Evolutionary conservation across 64 coral and sea anemone genomes (phyloP).

Genomic region (Montipora foliosa): DNA sequence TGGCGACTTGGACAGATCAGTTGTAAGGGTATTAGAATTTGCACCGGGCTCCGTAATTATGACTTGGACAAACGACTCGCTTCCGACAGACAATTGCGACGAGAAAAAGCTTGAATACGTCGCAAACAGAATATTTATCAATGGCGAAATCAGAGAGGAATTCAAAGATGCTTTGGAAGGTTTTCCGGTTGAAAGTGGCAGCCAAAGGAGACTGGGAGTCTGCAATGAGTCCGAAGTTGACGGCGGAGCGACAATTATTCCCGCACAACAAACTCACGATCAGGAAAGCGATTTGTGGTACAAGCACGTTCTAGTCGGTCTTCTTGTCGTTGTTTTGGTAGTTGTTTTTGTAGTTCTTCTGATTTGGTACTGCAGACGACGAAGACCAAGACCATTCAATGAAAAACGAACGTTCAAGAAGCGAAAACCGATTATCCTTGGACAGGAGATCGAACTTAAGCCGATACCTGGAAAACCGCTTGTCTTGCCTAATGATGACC

Average conservation of each 20-base stretch:
- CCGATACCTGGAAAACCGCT: constrained; percentile 72
- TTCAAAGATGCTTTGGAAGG: constrained; percentile 67
- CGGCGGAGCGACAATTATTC: background rate
- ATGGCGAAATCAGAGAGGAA: constrained; percentile 56
- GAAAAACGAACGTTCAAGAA: constrained; percentile 85
- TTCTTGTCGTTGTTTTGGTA: constrained; percentile 63
- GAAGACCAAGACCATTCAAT: constrained; percentile 68
- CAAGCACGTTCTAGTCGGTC: constrained; percentile 85
- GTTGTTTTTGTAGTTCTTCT: constrained; percentile 58
- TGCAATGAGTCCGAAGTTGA: constrained; percentile 67
- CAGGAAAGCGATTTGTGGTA: constrained; percentile 72
- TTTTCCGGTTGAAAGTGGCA: constrained; percentile 61
- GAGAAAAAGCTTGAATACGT: constrained; percentile 56
- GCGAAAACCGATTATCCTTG: constrained; percentile 87
- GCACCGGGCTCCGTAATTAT: constrained; percentile 73
- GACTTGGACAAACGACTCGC: constrained; percentile 86
- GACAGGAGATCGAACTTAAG: constrained; percentile 86
- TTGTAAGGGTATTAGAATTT: constrained; percentile 62
- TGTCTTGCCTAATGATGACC: constrained; percentile 75
- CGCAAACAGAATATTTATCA: constrained; percentile 34
- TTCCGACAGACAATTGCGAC: constrained; percentile 78
- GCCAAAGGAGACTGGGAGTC: constrained; percentile 47
- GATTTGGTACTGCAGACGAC: constrained; percentile 54
- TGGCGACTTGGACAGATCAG: constrained; percentile 45
- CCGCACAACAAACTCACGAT: background rate